phyloP scores from a whole-genome alignment of 2,888 invertebrate species.

The Macrosiphum euphorbiae region DNA sequence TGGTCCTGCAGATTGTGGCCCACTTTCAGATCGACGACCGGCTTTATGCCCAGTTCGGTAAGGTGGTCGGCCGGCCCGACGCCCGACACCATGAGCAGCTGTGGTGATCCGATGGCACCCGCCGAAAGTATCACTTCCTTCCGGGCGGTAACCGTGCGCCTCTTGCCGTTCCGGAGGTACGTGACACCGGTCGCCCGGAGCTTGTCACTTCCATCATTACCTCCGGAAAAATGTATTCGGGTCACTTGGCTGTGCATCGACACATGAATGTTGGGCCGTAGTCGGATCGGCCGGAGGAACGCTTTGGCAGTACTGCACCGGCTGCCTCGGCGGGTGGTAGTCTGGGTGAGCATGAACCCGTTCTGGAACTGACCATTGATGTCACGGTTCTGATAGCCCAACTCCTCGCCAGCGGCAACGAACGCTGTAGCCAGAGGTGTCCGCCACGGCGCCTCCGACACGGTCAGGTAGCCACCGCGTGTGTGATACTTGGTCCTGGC shows the following conservation, averaged over 20 bases:
- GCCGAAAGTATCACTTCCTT: slow-evolving; percentile 88
- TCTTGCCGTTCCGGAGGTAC: slow-evolving; percentile 78
- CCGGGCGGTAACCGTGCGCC: slow-evolving; percentile 79
- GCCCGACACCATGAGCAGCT: slow-evolving; percentile 91
- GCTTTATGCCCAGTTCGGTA: slow-evolving; percentile 79
- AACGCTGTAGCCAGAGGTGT: slow-evolving; percentile 87
- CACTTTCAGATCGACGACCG: slow-evolving; percentile 79
- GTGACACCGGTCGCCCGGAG: slow-evolving; percentile 82
- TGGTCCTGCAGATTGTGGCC: slow-evolving; percentile 91
- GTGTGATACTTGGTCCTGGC: slow-evolving; percentile 82
- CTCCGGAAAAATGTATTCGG: slow-evolving; percentile 71
- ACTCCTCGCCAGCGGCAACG: slow-evolving; percentile 83
- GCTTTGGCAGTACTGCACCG: slow-evolving; percentile 91
- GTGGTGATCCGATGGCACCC: slow-evolving; percentile 90
- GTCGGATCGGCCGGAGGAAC: slow-evolving; percentile 85
- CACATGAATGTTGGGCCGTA: slow-evolving; percentile 83
- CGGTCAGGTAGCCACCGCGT: slow-evolving; percentile 84
- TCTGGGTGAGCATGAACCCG: slow-evolving; percentile 89
- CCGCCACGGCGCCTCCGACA: slow-evolving; percentile 86
- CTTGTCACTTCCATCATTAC: background rate
- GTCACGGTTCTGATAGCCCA: slow-evolving; percentile 86
- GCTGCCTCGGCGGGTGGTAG: slow-evolving; percentile 85
- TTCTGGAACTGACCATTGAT: slow-evolving; percentile 87
- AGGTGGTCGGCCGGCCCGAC: slow-evolving; percentile 86
- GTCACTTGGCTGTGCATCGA: slow-evolving; percentile 83